Evolutionary conservation across 2,113 vertebrate species (phyloP), one percentile per base, ranked within the genome.

Genomic region (Grus americana): DNA sequence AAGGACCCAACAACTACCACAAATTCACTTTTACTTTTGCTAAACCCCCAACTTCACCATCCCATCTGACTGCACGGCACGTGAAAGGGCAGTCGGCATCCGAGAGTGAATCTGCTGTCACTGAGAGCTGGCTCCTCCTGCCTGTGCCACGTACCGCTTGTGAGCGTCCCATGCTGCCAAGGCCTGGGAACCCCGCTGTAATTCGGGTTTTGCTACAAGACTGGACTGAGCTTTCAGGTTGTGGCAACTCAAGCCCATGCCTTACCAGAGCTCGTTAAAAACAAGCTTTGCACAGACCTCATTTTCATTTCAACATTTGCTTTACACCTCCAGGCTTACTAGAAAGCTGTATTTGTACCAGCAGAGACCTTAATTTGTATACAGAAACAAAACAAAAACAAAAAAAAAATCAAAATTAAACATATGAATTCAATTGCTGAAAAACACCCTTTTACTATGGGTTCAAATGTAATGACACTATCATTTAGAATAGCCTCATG

Each of bases 401-500:
- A 38, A 38, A 38, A 38, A 59, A 91, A 91, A 85, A 62, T 59
- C 62, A 88, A 92, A 95, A 89, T 91, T 92, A 90, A 96, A 93
- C 86, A 93, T 72, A 82, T 19, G 46, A 86, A 93, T 86, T 88
- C 79, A 62, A 82, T 58, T 93, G 79, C 91, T 30, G 15, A 84
- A 90, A 93, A 89, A 23, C 71, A 75, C 65, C 71, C 90, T 96
- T 94, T 94, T 95, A 93, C 88, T 90, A 42, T 74, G 61, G 86
- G 96, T 93, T 89, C 91, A 92, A 76, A 93, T n/a, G 84, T 85
- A 96, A 93, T 30, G 80, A 94, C 91, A 88, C 92, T 20, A 92
- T 84, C 92, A 90, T 95, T 94, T 93, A 83, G 93, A 97, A 91
- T 12, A 82, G 93, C 91, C 92, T 91, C 88, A 15, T 90, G 94